These are phyloP conservation scores for Semnopithecus entellus DNA, from an alignment of 2,113 vertebrate genomes.

Conservation along the genomic window DNA sequence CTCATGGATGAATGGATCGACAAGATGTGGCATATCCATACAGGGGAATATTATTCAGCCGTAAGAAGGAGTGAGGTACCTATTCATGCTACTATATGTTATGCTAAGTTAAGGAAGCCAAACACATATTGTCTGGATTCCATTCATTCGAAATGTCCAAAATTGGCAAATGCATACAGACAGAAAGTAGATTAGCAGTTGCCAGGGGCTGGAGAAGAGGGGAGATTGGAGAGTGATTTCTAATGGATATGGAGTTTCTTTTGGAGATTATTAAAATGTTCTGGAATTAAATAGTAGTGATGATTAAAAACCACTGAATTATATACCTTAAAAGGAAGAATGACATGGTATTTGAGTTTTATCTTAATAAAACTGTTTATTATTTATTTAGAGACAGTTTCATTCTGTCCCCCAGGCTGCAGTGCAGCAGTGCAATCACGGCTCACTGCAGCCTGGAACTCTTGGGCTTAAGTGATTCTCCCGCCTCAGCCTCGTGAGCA, in stretches of 20 bases:
- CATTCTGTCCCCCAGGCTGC: background rate
- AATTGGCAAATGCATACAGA: background rate
- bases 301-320: background rate
- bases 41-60: background rate
- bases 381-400: no score
- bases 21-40: background rate
- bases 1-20: accelerated
- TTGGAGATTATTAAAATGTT: background rate
- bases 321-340: background rate
- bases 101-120: background rate
- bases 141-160: background rate
- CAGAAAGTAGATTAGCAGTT: background rate
- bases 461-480: no score
- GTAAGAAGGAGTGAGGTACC: background rate
- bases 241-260: background rate
- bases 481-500: no score
- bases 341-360: background rate
- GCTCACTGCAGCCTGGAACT: background rate
- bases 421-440: background rate
- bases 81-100: background rate
- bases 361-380: background rate
- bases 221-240: background rate
- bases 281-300: background rate
- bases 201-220: background rate
- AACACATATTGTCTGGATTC: background rate